These are phyloP conservation scores for Scyliorhinus canicula DNA, from an alignment of 2,797 vertebrate species.

Conservation along the genomic window DNA sequence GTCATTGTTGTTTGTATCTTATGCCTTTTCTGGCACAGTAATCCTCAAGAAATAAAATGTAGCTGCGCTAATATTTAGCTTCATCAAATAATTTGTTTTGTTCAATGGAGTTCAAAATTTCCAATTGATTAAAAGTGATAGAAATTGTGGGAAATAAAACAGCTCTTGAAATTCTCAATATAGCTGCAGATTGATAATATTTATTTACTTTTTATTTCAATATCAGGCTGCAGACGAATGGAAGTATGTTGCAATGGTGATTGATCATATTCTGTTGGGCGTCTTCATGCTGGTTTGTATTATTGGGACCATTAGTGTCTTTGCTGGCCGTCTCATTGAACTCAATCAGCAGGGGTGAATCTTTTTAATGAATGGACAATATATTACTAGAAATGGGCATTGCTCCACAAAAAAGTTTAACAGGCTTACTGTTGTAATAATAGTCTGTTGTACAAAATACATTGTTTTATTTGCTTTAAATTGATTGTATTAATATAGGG, in stretches of 20 bases:
- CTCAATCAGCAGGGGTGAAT: conserved; percentile 72
- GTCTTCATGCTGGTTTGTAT: conserved; percentile 92
- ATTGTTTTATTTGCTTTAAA: not conserved
- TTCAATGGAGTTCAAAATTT: not conserved
- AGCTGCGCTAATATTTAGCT: not conserved
- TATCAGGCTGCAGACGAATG: conserved; percentile 86
- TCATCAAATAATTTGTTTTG: not conserved
- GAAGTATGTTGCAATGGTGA: conserved; percentile 95
- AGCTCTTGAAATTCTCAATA: not conserved
- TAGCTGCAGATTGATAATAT: not conserved
- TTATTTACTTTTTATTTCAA: not conserved
- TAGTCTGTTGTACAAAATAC: not conserved
- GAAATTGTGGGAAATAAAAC: not conserved
- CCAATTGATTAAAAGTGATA: not conserved
- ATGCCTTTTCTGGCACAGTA: not conserved
- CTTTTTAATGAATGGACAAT: conserved; percentile 41
- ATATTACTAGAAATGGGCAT: not conserved
- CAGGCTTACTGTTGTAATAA: not conserved
- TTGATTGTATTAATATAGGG: not conserved
- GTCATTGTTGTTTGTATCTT: not conserved
- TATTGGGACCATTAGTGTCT: conserved; percentile 76
- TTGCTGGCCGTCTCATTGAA: conserved; percentile 87
- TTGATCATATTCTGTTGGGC: conserved; percentile 88
- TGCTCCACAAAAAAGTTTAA: not conserved
- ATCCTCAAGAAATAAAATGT: not conserved